These are phyloP conservation scores for Ailurus styani DNA, from an alignment of 2,113 vertebrate genomes.

Conservation along the genomic window DNA sequence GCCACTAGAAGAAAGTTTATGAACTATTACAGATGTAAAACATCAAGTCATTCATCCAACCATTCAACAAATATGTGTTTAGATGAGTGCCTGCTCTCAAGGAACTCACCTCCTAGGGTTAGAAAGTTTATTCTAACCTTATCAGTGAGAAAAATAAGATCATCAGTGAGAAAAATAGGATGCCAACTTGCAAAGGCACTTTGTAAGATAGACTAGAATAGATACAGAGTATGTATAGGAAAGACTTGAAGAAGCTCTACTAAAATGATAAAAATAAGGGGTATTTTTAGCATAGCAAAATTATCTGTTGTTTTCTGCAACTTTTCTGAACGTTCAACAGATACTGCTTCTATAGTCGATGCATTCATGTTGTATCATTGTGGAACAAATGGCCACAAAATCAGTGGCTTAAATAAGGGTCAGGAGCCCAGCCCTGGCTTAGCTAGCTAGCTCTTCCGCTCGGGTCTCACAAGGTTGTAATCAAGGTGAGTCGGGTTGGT, in stretches of 20 bases:
- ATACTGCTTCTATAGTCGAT: neutral
- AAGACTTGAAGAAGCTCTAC: neutral
- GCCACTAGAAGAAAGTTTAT: neutral
- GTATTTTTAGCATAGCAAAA: neutral
- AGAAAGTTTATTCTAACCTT: neutral
- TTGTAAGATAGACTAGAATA: neutral
- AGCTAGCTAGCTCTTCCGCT: neutral
- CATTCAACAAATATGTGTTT: neutral
- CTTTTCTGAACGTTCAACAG: neutral
- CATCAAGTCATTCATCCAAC: neutral
- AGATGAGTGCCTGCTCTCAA: neutral
- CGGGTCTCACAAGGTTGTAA: neutral
- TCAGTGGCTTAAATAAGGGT: neutral
- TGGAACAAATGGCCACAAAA: neutral
- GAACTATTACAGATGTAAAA: neutral
- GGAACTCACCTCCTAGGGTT: neutral
- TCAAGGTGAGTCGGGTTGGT: neutral
- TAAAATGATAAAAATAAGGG: neutral
- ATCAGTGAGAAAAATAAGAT: too few relatives aligned
- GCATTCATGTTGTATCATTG: neutral
- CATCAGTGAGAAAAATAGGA: neutral
- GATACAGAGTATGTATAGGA: neutral
- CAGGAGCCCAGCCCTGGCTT: neutral
- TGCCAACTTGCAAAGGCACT: neutral
- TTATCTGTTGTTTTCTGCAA: neutral